Percentiles rank a stretch among this genome's conserved stretches.
phyloP scores from a whole-genome alignment of 2,888 invertebrate species.

The Melanargia galathea region DNA sequence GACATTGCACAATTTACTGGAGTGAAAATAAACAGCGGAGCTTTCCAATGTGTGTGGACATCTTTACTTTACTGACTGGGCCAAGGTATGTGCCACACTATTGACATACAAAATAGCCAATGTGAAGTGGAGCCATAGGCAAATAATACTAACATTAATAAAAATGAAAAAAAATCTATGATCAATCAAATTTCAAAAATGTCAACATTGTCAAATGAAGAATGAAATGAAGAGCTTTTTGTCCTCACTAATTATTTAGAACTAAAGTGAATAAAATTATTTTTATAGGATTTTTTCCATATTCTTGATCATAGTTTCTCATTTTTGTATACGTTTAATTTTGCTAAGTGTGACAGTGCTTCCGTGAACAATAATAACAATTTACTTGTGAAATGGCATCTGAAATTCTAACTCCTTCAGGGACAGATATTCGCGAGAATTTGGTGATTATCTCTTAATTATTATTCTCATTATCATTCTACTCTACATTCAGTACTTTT shows the following conservation, averaged over 20 bases:
- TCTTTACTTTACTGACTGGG: too few species aligned
- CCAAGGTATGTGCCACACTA: too few species aligned
- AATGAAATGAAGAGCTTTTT: too few species aligned
- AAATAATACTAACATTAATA: too few species aligned
- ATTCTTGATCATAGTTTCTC: not conserved
- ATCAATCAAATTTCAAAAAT: not conserved
- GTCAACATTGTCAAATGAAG: not conserved
- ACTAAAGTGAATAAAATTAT: not conserved
- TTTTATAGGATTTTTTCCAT: constrained; percentile 4
- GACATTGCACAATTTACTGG: too few species aligned
- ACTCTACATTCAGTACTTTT: not conserved
- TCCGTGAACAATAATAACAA: not conserved
- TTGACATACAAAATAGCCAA: too few species aligned
- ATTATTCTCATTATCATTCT: not conserved
- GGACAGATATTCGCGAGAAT: constrained; percentile 70
- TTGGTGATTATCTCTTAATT: constrained; percentile 58
- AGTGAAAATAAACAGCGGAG: too few species aligned
- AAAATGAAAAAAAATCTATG: too few species aligned
- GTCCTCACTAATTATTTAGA: not conserved
- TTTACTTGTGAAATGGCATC: constrained; percentile 56
- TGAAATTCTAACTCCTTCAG: constrained; percentile 58
- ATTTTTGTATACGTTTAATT: not conserved
- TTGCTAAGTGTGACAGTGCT: not conserved
- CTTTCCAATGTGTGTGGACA: too few species aligned
- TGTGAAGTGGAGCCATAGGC: too few species aligned